Percentiles rank a stretch among this genome's conserved stretches.
Evolutionary conservation across 2,888 invertebrate genomes (phyloP).

Genomic region (Chrysodeixis includens): DNA sequence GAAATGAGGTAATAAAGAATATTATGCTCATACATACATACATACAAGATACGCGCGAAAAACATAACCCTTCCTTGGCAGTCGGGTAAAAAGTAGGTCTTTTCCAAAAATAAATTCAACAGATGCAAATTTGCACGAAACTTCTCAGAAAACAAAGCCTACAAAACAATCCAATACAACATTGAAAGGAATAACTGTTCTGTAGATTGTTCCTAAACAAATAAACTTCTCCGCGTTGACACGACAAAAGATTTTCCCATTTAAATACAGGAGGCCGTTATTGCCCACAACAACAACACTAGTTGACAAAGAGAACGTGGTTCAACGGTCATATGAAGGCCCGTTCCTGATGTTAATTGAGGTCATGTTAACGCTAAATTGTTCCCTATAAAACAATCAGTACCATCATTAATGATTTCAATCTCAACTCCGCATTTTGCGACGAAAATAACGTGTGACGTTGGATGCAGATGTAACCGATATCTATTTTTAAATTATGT

Average conservation of each 20-base stretch:
- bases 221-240: background rate
- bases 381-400: constrained; percentile 60
- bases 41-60: too few relatives aligned
- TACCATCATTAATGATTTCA: constrained; percentile 40
- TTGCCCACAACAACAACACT: constrained; percentile 43
- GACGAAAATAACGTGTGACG: constrained; percentile 48
- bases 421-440: constrained; percentile 33
- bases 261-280: constrained; percentile 16
- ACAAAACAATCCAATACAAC: background rate
- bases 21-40: too few relatives aligned
- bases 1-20: too few relatives aligned
- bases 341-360: constrained; percentile 67
- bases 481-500: constrained; percentile 24
- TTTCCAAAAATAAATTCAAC: background rate
- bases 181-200: background rate
- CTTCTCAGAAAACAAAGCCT: background rate
- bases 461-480: constrained; percentile 39
- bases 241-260: constrained; percentile 5
- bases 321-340: constrained; percentile 69
- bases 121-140: background rate
- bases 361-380: constrained; percentile 62
- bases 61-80: too few relatives aligned
- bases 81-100: too few relatives aligned
- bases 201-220: background rate
- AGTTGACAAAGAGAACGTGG: constrained; percentile 65